These are phyloP conservation scores for Rhodeus uyekii DNA, from an alignment of 2,797 vertebrate species.

Conservation along the genomic window DNA sequence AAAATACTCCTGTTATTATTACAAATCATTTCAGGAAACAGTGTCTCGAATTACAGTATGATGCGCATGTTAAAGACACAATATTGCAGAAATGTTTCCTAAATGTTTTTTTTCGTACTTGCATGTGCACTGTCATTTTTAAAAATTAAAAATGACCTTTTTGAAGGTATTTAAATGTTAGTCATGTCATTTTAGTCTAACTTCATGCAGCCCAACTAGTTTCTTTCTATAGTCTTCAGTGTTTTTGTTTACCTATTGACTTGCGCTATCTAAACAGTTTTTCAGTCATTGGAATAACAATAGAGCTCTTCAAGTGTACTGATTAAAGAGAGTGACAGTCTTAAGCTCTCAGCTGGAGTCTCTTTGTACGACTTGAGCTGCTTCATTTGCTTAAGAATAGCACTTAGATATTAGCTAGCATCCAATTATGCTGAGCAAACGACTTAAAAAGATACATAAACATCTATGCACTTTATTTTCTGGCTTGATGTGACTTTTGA, in stretches of 20 bases:
- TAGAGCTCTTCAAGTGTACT: constrained; percentile 59
- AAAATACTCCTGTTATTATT: not conserved
- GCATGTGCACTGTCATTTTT: too few species aligned
- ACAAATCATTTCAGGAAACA: not conserved
- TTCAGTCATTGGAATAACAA: constrained; percentile 62
- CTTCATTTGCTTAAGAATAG: constrained; percentile 57
- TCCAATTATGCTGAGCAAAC: constrained; percentile 49
- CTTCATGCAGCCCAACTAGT: not conserved
- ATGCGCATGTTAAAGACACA: not conserved
- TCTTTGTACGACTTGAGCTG: constrained; percentile 60
- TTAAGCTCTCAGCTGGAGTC: constrained; percentile 66
- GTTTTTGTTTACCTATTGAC: constrained; percentile 28
- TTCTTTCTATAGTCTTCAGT: constrained; percentile 1
- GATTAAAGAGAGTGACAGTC: constrained; percentile 51
- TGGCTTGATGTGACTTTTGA: too few species aligned
- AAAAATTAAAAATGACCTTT: not conserved
- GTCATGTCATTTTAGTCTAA: not conserved
- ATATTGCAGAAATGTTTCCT: not conserved
- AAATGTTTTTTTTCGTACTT: not conserved
- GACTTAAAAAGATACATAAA: constrained; percentile 38
- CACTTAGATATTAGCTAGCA: constrained; percentile 61
- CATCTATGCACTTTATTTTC: not conserved
- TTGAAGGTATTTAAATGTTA: not conserved
- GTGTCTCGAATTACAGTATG: not conserved
- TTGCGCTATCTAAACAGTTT: constrained; percentile 28